Evolutionary conservation across 2,797 vertebrate genomes (phyloP).

Genomic region (Melanotaenia boesemani): DNA sequence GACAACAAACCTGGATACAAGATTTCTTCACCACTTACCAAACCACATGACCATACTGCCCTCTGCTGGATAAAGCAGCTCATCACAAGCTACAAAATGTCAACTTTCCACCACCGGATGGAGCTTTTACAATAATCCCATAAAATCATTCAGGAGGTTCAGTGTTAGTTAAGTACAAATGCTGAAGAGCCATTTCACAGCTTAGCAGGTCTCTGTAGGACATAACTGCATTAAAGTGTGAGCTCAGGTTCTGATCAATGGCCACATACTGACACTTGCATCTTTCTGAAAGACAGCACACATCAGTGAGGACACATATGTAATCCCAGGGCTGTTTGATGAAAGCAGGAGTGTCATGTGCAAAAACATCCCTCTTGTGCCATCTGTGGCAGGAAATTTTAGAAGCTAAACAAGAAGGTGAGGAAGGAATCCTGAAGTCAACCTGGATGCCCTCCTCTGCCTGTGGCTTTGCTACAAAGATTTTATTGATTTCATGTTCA

Average conservation of each 20-base stretch:
- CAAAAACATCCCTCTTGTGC: conserved; percentile 15
- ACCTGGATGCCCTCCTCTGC: conserved; percentile 6
- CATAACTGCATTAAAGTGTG: conserved; percentile 37
- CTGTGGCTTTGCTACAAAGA: conserved; percentile 26
- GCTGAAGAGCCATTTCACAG: conserved; percentile 1
- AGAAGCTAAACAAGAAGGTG: background rate
- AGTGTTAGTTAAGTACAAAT: conserved; percentile 7
- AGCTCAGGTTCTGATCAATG: conserved; percentile 59
- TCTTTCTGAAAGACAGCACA: conserved; percentile 8
- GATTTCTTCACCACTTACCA: no score
- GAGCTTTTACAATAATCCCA: conserved; percentile 24
- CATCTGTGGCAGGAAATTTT: background rate
- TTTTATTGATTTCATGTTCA: conserved; percentile 53
- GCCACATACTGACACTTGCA: conserved; percentile 22
- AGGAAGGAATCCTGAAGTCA: background rate
- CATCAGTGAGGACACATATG: conserved; percentile 18
- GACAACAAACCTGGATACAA: background rate
- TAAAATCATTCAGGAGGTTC: conserved; percentile 16
- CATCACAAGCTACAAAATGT: conserved; percentile 9
- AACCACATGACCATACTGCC: conserved; percentile 33
- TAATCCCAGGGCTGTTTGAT: conserved; percentile 12
- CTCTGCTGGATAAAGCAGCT: conserved; percentile 32
- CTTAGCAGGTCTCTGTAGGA: conserved; percentile 9
- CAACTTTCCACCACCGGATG: conserved; percentile 9
- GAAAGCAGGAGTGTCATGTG: conserved; percentile 38